phyloP scores from a whole-genome alignment of 1,140 invertebrate genomes.

The Formica selysi region DNA sequence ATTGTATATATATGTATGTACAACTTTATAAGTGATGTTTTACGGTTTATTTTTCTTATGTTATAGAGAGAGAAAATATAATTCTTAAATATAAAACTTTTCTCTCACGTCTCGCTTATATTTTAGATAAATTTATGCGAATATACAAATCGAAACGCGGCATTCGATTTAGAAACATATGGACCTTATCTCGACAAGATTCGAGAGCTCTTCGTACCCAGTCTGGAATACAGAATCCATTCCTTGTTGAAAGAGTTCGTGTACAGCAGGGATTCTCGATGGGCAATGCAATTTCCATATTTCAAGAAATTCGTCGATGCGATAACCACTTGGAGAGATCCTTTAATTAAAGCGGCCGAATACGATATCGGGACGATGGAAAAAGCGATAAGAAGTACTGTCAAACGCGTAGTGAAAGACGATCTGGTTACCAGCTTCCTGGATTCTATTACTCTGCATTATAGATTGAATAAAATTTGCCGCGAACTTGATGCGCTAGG shows the following conservation, averaged over 20 bases:
- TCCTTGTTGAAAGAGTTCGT: constrained; percentile 74
- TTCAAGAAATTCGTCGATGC: constrained; percentile 71
- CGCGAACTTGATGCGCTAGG: constrained; percentile 72
- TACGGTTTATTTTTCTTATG: neutral
- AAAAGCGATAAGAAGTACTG: constrained; percentile 62
- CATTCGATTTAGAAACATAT: constrained; percentile 62
- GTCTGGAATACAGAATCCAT: constrained; percentile 74
- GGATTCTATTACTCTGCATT: constrained; percentile 75
- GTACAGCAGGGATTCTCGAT: constrained; percentile 65
- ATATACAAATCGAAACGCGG: neutral
- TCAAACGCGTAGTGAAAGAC: constrained; percentile 74
- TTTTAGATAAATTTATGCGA: constrained; percentile 40
- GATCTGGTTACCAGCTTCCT: constrained; percentile 72
- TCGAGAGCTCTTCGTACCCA: constrained; percentile 74
- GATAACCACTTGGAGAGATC: constrained; percentile 43
- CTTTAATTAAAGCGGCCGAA: constrained; percentile 43
- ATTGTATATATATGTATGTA: neutral
- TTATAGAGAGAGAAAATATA: neutral
- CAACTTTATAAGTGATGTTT: neutral
- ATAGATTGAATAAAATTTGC: constrained; percentile 73
- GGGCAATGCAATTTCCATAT: constrained; percentile 61
- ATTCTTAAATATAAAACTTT: neutral
- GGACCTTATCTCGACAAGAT: constrained; percentile 75
- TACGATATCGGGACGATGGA: constrained; percentile 45
- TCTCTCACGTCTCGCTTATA: neutral